These are phyloP conservation scores for Ceratina japonica DNA, from an alignment of 1,140 invertebrate genomes.

Conservation along the genomic window DNA sequence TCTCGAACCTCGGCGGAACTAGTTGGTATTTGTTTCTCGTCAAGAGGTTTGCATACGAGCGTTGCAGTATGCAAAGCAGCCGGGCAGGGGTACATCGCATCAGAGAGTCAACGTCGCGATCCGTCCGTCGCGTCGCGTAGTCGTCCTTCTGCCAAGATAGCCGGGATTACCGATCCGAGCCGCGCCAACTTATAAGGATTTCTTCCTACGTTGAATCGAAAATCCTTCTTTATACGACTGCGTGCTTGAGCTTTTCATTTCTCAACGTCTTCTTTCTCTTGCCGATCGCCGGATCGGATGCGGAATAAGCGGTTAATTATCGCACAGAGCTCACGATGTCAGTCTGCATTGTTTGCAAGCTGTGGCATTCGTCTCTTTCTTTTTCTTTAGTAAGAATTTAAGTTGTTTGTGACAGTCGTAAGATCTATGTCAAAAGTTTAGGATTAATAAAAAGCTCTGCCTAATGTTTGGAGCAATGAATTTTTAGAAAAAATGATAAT, in stretches of 20 bases:
- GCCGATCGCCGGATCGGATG: neutral
- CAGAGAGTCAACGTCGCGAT: conserved; percentile 26
- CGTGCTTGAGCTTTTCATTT: conserved; percentile 42
- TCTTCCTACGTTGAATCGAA: conserved; percentile 39
- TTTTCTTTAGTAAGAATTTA: too few relatives aligned
- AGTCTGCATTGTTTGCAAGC: neutral
- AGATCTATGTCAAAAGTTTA: too few relatives aligned
- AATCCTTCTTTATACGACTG: conserved; percentile 46
- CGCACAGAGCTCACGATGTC: neutral
- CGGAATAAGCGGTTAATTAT: conserved; percentile 45
- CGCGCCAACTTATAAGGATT: conserved; percentile 54
- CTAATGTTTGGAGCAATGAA: too few relatives aligned
- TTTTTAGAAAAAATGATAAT: too few relatives aligned
- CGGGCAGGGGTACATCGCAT: conserved; percentile 39
- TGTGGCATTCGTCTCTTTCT: neutral
- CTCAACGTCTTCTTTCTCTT: conserved; percentile 29
- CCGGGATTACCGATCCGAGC: conserved; percentile 49
- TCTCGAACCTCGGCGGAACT: conserved; percentile 52
- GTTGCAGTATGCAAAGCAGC: conserved; percentile 53
- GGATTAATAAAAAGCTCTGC: too few relatives aligned
- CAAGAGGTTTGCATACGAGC: conserved; percentile 59
- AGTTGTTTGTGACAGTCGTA: too few relatives aligned
- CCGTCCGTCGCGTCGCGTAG: neutral
- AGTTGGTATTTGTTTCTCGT: conserved; percentile 65
- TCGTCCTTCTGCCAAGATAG: conserved; percentile 48